Percentiles rank a stretch among this genome's conserved stretches.
These are phyloP conservation scores for Grapholita molesta DNA, from an alignment of 1,140 invertebrate genomes.

Conservation along the genomic window DNA sequence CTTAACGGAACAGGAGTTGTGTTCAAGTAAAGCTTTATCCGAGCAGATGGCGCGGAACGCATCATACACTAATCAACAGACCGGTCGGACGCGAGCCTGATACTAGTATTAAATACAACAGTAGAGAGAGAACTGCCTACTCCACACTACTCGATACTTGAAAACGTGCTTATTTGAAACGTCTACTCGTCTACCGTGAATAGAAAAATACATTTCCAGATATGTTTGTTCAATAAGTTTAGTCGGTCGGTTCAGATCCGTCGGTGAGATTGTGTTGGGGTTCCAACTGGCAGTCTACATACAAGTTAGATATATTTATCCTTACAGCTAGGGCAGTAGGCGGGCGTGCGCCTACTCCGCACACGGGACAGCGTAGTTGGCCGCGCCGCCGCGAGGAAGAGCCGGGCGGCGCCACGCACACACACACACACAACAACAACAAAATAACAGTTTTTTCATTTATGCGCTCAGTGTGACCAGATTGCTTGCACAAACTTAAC, in stretches of 20 bases:
- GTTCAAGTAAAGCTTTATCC: too few species aligned
- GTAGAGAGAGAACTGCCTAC: not conserved
- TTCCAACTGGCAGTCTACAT: not conserved
- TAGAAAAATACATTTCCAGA: conserved; percentile 11
- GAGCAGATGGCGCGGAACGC: too few species aligned
- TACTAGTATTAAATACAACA: too few species aligned
- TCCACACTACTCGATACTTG: not conserved
- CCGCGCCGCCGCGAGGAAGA: not conserved
- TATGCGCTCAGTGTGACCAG: not conserved
- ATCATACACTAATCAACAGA: too few species aligned
- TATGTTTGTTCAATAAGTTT: conserved; percentile 11
- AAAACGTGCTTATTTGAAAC: not conserved
- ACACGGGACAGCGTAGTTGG: too few species aligned
- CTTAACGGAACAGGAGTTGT: too few species aligned
- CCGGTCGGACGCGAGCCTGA: too few species aligned
- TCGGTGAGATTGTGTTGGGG: not conserved
- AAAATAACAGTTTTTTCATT: not conserved
- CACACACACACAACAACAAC: too few species aligned
- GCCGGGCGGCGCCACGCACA: not conserved
- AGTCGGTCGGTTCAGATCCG: not conserved
- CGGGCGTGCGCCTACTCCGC: not conserved
- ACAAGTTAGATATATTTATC: too few species aligned
- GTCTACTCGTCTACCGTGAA: not conserved
- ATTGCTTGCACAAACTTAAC: not conserved
- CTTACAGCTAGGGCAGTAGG: not conserved